Conservation (phyloP, 1,140 invertebrate genomes). For the Aricia agestis region DNA sequence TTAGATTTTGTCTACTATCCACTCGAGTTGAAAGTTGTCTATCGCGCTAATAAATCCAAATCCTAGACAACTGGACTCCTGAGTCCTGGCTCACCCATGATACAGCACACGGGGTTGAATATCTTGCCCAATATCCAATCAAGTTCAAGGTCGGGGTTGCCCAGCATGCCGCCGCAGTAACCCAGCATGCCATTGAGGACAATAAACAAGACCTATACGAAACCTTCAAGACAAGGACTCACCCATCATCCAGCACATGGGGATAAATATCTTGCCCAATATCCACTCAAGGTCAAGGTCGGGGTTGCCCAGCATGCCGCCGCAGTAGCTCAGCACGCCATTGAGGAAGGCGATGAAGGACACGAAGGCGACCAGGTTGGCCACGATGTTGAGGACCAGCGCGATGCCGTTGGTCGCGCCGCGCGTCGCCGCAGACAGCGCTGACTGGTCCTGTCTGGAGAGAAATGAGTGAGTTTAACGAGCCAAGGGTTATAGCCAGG, state of each 20-base stretch:
- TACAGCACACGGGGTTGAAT: slow-evolving; percentile 90
- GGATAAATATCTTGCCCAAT: slow-evolving; percentile 91
- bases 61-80: too few species aligned
- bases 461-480: slow-evolving; percentile 18
- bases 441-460: slow-evolving; percentile 85
- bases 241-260: slow-evolving; percentile 84
- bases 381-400: slow-evolving; percentile 91
- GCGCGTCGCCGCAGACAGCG: slow-evolving; percentile 91
- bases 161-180: slow-evolving; percentile 89
- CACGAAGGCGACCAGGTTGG: slow-evolving; percentile 95
- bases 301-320: slow-evolving; percentile 81
- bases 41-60: too few species aligned
- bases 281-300: slow-evolving; percentile 81
- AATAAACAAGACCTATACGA: background rate
- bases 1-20: too few species aligned
- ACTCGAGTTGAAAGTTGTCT: too few species aligned
- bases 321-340: slow-evolving; percentile 86
- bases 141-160: slow-evolving; percentile 74
- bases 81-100: slow-evolving; percentile 69
- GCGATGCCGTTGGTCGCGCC: slow-evolving; percentile 89
- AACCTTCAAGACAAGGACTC: too few species aligned
- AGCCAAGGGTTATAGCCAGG: background rate
- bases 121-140: slow-evolving; percentile 89
- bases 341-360: slow-evolving; percentile 91
- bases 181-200: slow-evolving; percentile 87